Base-by-base conservation (phyloP, 37 sponge, comb jelly and placozoan genomes). In the Diacarnus erythraeanus region DNA sequence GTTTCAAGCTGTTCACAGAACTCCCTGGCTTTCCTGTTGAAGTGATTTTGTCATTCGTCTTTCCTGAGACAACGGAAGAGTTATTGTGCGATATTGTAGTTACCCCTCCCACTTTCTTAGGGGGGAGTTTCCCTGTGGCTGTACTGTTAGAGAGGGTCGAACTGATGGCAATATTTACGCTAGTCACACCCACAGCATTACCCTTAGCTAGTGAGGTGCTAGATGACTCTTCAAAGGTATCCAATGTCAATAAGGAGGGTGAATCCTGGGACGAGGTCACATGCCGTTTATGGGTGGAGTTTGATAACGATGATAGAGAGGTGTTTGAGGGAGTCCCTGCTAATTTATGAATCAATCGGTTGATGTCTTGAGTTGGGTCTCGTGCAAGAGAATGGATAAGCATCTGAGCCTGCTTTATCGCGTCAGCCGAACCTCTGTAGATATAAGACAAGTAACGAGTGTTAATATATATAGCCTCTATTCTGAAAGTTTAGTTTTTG, bases 351-450 rank as follows among this genome's bases (percentile, higher is more conserved):
- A 76, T 38, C 3, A 76, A 38, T 41, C 76, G 72, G 39, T 79
- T 21, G 34, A 89, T 37, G 31, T 84, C 80, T 37, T 68, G 64
- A 74, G 38, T 72, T n/a, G 86, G 78, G 54, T 90, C 86, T 26
- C 65, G 44, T 0, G 70, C 64, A 8, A 90, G 79, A 30, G 73
- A 31, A 8, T 77, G 43, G 41, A 90, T 76, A n/a, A 39, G 59
- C 30, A 85, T 81, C 23, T 90, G 86, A 0, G 86, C 91, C 25
- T 71, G 82, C 59, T 85, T 90, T 69, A 84, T 77, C 8, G 89
- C 86, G 20, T 92, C 93, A 56, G 88, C 65, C 8, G 85, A 80
- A 23, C 93, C 93, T 40, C 93, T 88, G 54, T 60, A 81, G 10
- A 41, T 5, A 76, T 31, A 26, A 30, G 4, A 60, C 9, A 60